Evolutionary conservation across 2,888 invertebrate genomes (phyloP).

Genomic region (Pegoplata infirma): DNA sequence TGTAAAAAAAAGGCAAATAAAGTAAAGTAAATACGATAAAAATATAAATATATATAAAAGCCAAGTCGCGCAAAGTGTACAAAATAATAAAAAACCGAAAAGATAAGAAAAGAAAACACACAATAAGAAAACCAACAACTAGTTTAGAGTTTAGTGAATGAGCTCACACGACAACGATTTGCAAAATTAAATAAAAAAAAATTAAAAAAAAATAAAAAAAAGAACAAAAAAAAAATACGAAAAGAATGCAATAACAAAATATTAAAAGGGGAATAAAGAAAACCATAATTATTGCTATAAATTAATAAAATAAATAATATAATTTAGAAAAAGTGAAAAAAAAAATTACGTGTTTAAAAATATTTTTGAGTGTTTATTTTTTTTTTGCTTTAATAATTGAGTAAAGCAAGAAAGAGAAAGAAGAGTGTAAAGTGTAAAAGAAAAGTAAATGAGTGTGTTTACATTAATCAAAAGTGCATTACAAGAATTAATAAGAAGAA

Average conservation of each 20-base stretch:
- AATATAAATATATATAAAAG: conserved; percentile 36
- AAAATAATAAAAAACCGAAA: conserved; percentile 31
- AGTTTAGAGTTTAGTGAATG: conserved; percentile 46
- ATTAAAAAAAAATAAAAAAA: conserved; percentile 50
- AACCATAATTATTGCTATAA: background rate
- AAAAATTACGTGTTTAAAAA: conserved; percentile 32
- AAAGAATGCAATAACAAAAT: conserved; percentile 22
- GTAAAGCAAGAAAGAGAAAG: background rate
- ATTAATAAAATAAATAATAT: background rate
- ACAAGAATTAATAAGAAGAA: conserved; percentile 44
- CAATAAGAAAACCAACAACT: conserved; percentile 24
- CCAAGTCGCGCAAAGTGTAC: conserved; percentile 40
- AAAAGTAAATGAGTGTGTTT: conserved; percentile 34
- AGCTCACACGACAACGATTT: conserved; percentile 46
- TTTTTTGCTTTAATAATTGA: conserved; percentile 21
- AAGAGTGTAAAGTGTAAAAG: conserved; percentile 3
- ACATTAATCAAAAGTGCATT: conserved; percentile 47
- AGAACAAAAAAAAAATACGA: background rate
- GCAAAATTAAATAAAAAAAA: conserved; percentile 15
- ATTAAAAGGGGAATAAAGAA: background rate
- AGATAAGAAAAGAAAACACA: conserved; percentile 9
- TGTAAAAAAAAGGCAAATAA: conserved; percentile 23
- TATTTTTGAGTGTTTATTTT: conserved; percentile 7
- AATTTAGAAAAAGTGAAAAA: background rate
- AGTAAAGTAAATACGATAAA: conserved; percentile 35